These are phyloP conservation scores for Cotesia typhae DNA, from an alignment of 1,140 invertebrate genomes.

Conservation along the genomic window DNA sequence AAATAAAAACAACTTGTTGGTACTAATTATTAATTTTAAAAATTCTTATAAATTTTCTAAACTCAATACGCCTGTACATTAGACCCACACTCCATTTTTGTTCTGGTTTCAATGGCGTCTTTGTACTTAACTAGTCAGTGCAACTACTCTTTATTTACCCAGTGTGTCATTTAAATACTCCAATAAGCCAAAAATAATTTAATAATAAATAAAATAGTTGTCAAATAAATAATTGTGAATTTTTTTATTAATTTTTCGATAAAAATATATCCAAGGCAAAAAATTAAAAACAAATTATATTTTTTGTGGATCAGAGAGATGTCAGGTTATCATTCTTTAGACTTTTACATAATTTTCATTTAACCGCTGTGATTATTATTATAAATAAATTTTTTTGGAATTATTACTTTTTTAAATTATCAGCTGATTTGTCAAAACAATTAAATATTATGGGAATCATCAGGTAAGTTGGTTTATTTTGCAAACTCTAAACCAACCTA, in stretches of 20 bases:
- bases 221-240: background rate
- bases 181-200: background rate
- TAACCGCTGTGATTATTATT: background rate
- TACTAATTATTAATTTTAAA: too few species aligned
- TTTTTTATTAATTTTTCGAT: background rate
- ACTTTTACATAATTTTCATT: slow-evolving; percentile 16
- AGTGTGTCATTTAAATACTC: slow-evolving; percentile 3
- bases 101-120: background rate
- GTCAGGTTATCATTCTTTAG: background rate
- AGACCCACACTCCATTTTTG: slow-evolving; percentile 32
- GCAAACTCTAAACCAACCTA: background rate
- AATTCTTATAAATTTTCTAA: background rate
- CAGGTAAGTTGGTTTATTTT: background rate
- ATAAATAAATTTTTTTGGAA: background rate
- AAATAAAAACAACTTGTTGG: too few species aligned
- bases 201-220: background rate
- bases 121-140: background rate
- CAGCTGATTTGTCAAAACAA: background rate
- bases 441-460: slow-evolving; percentile 22
- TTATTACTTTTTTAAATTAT: background rate
- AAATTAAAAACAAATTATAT: background rate
- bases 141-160: background rate
- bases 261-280: background rate
- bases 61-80: slow-evolving; percentile 34
- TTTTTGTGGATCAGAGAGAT: background rate